A percentile compares a stretch with the other conserved stretches of the same genome.
Evolutionary conservation across 2,797 vertebrate genomes (phyloP).

Genomic region (Crax fasciolata): DNA sequence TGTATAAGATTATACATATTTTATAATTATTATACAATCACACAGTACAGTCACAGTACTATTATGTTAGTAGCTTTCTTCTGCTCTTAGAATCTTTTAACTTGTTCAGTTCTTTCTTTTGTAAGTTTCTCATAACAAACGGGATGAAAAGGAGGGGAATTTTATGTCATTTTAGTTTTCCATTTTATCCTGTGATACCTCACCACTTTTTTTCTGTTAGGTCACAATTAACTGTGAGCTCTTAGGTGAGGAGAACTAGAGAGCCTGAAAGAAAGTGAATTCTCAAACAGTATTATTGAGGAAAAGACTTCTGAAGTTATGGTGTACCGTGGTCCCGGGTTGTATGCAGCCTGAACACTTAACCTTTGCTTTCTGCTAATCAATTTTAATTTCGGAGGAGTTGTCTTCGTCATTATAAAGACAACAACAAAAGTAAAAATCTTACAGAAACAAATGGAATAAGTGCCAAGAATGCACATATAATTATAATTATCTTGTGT

Average conservation of each 20-base stretch:
- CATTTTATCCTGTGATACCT: background rate
- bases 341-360: background rate
- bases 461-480: accelerated
- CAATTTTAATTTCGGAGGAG: background rate
- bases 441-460: background rate
- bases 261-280: background rate
- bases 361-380: background rate
- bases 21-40: background rate
- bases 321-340: background rate
- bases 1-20: background rate
- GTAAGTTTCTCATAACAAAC: background rate
- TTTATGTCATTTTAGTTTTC: no score
- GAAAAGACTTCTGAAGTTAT: background rate
- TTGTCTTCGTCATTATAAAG: background rate
- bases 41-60: background rate
- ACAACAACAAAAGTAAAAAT: accelerated
- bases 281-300: background rate
- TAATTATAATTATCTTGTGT: background rate
- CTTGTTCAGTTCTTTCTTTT: background rate
- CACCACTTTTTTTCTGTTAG: background rate
- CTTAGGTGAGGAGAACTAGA: background rate
- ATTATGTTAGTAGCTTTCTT: background rate
- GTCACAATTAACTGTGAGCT: background rate
- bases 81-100: background rate
- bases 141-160: background rate